Evolutionary conservation across 2,113 vertebrate genomes (phyloP).

Genomic region (Herpetotheres cachinnans): DNA sequence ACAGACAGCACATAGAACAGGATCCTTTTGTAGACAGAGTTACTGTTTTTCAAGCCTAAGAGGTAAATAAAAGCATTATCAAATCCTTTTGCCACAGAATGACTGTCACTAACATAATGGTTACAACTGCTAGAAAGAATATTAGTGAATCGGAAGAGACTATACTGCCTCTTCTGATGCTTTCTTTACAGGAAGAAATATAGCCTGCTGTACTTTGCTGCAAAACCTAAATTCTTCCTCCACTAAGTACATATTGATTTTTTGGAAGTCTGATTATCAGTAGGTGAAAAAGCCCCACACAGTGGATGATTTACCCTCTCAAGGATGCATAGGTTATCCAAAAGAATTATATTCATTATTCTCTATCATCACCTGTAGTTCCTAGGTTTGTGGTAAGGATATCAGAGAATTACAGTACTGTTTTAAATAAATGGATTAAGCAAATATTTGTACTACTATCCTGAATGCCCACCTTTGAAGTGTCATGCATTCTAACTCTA

Average conservation of each 20-base stretch:
- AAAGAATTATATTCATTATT: background rate
- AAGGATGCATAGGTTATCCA: background rate
- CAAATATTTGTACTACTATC: background rate
- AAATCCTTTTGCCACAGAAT: background rate
- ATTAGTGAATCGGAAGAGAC: background rate
- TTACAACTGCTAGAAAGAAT: background rate
- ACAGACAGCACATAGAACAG: background rate
- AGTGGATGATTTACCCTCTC: background rate
- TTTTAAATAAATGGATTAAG: background rate
- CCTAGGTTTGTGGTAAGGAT: background rate
- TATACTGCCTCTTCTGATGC: background rate
- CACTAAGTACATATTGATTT: background rate
- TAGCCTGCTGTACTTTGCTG: background rate
- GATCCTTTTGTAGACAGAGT: background rate
- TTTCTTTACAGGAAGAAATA: background rate
- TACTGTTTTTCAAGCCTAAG: background rate
- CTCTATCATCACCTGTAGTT: background rate
- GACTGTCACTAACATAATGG: background rate
- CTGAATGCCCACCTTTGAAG: background rate
- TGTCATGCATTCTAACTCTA: background rate
- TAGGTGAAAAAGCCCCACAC: background rate
- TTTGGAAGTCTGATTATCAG: constrained; percentile 9
- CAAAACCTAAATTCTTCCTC: background rate
- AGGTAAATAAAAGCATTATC: background rate
- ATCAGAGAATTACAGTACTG: background rate